Percentiles rank a stretch among this genome's conserved stretches.
These are phyloP conservation scores for Coturnix japonica DNA, from an alignment of 2,113 vertebrate species.

Conservation along the genomic window DNA sequence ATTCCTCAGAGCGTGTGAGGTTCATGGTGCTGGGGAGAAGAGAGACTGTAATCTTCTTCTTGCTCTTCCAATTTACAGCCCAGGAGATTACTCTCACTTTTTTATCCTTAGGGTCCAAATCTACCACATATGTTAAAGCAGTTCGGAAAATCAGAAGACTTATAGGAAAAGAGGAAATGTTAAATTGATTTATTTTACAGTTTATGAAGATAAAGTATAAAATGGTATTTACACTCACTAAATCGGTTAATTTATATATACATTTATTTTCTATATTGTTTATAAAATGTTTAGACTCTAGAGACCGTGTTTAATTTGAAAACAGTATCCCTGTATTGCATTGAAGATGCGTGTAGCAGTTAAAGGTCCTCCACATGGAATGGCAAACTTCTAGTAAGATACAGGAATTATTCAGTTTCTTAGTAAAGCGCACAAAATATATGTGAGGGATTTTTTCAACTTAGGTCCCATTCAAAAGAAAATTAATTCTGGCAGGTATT, in stretches of 20 bases:
- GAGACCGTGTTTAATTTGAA: not conserved
- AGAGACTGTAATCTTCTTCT: not conserved
- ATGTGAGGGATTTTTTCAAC: not conserved
- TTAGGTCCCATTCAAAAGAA: not conserved
- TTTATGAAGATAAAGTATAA: not conserved
- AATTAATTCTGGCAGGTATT: not conserved
- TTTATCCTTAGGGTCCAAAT: not conserved
- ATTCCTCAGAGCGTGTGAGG: not conserved
- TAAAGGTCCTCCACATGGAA: not conserved
- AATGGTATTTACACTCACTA: not conserved
- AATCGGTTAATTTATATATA: not conserved
- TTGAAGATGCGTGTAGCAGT: not conserved
- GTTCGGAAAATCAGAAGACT: not conserved
- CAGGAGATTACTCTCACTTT: not conserved
- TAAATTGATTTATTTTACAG: not conserved
- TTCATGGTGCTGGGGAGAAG: not conserved
- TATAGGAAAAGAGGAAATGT: not conserved
- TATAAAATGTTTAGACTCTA: not conserved
- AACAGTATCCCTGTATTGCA: not conserved
- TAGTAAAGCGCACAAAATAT: not conserved
- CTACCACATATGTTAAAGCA: not conserved
- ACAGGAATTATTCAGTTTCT: not conserved
- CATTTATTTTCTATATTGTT: not conserved
- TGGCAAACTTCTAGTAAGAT: not conserved
- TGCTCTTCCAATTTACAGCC: not conserved